A percentile compares a stretch with the other conserved stretches of the same genome.
phyloP scores from a whole-genome alignment of 2,888 invertebrate genomes.

The Tinea pellionella region DNA sequence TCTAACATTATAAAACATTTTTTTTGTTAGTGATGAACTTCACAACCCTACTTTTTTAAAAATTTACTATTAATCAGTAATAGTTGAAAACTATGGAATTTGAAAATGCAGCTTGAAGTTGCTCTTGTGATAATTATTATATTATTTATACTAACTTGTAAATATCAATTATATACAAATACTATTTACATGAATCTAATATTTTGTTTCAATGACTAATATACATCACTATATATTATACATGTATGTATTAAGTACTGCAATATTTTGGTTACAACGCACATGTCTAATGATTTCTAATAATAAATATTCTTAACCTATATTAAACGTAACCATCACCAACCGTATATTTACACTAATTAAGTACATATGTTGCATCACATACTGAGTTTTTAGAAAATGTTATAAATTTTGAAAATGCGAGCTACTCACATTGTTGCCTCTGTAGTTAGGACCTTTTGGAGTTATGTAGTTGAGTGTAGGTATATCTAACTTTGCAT shows the following conservation, averaged over 20 bases:
- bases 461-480: constrained; percentile 59
- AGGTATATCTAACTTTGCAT: constrained; percentile 41
- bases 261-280: constrained; percentile 13
- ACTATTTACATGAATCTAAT: background rate
- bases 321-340: background rate
- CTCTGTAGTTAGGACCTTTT: constrained; percentile 41
- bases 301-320: background rate
- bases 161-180: background rate
- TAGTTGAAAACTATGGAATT: background rate
- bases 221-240: background rate
- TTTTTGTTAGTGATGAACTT: constrained; percentile 25
- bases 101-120: background rate
- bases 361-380: constrained; percentile 43
- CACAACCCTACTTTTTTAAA: constrained; percentile 11
- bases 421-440: constrained; percentile 39
- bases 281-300: background rate
- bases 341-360: constrained; percentile 18
- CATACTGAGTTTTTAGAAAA: constrained; percentile 25
- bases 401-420: constrained; percentile 69
- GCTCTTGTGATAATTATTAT: background rate
- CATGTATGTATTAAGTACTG: background rate
- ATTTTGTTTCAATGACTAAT: background rate
- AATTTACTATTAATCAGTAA: background rate
- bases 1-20: background rate
- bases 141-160: background rate